Evolutionary conservation across 2,888 invertebrate species (phyloP), one percentile per base, ranked within the genome.

Genomic region (Coenonympha arcania): DNA sequence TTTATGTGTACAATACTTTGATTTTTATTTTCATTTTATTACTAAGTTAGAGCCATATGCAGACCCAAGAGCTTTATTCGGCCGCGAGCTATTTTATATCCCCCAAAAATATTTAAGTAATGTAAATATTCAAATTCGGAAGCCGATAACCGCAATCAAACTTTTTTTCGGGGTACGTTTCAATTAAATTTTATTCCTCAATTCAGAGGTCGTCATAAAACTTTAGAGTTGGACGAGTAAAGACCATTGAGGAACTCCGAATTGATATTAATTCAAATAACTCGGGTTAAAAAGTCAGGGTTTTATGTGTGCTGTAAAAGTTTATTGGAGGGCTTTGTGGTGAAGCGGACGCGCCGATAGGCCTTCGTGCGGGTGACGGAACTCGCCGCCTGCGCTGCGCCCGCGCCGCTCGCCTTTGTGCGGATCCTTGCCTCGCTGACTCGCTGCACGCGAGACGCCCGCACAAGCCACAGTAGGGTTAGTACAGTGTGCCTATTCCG

Each of bases 241-340:
- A 85, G 80, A 81, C 86, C 86, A 86, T 85, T 86, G 85, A 86
- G 84, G 74, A 84, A 83, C 82, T 82, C 82, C 76, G 85, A 79
- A 85, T 85, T 83, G 84, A 86, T 85, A 86, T 85, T 84, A 86
- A 86, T 86, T 85, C 86, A 86, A 86, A 86, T 86, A 86, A 85
- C 79, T 84, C 73, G 73, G 86, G 84, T 84, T 84, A 86, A 86
- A 86, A 86, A 86, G 84, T 85, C 85, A 74, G 84, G 84, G 80
- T 86, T 86, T 86, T 86, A 86, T 86, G 80, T 71, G 73, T 63
- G 86, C 68, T 84, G 83, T 86, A 86, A 86, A 86, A 80, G 76
- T 86, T 86, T 86, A 86, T 86, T 79, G 78, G 74, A 67, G 85
- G 82, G 76, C 85, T 86, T 86, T 86, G 85, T 86, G 81, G 81